Conservation (phyloP, 2,797 vertebrate genomes). For the Sus cebifrons region DNA sequence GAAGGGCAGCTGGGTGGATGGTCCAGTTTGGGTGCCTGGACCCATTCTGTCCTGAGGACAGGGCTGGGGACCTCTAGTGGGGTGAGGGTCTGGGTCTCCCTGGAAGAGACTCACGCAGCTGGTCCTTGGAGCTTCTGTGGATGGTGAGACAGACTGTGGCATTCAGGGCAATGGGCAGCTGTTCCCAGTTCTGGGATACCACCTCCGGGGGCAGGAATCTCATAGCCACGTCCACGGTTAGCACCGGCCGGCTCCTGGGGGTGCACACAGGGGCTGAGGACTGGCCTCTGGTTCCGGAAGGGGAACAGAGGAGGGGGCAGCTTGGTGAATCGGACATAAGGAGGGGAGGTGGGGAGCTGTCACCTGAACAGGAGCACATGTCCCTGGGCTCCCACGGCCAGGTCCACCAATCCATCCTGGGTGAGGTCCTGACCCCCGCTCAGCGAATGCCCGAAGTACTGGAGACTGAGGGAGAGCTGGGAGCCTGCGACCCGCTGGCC, state of each 20-base stretch:
- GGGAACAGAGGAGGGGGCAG: fast-evolving
- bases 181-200: slow-evolving; percentile 82
- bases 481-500: slow-evolving; percentile 77
- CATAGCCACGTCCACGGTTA: slow-evolving; percentile 87
- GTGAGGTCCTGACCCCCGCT: slow-evolving; percentile 92
- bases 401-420: slow-evolving; percentile 90
- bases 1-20: neutral
- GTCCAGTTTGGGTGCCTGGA: neutral
- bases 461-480: slow-evolving; percentile 79
- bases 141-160: slow-evolving; percentile 90
- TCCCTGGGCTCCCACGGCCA: slow-evolving; percentile 92
- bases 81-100: too few relatives aligned
- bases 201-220: slow-evolving; percentile 88
- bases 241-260: slow-evolving; percentile 92
- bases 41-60: neutral
- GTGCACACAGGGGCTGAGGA: neutral
- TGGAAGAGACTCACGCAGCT: slow-evolving; percentile 55
- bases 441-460: slow-evolving; percentile 92
- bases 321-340: neutral
- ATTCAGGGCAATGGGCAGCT: fast-evolving
- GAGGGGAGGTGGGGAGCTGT: neutral
- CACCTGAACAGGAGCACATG: slow-evolving; percentile 92
- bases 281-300: neutral
- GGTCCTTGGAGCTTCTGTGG: slow-evolving; percentile 14
- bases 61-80: neutral